Conservation (phyloP, 1,140 invertebrate species). For the Diabrotica undecimpunctata region DNA sequence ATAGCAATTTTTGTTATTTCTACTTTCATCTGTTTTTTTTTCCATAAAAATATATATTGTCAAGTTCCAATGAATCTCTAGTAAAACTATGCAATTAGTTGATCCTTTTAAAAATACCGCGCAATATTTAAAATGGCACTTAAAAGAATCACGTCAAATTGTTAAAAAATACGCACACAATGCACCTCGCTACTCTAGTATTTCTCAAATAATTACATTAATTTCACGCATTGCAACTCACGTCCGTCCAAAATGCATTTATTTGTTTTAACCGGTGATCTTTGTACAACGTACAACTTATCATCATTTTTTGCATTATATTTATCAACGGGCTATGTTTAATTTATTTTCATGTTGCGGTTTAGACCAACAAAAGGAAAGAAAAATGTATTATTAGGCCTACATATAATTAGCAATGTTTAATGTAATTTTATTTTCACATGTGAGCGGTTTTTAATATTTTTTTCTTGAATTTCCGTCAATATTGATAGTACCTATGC, state of each 20-base stretch:
- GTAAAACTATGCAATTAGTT: no score
- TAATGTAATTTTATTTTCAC: slow-evolving; percentile 1
- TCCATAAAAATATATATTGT: no score
- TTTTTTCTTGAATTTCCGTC: slow-evolving; percentile 3
- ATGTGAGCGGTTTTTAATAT: background rate
- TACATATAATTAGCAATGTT: background rate
- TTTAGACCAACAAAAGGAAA: background rate
- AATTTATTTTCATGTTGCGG: slow-evolving; percentile 1
- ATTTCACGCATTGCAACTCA: background rate
- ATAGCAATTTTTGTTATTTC: no score
- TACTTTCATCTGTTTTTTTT: no score
- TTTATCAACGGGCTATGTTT: slow-evolving; percentile 2
- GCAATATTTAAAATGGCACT: no score
- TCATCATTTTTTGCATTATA: slow-evolving; percentile 3
- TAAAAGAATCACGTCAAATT: no score
- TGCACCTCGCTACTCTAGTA: background rate
- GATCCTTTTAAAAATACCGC: no score
- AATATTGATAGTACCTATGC: background rate
- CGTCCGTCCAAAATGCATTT: background rate
- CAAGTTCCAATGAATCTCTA: no score
- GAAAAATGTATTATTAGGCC: background rate
- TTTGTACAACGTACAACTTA: background rate
- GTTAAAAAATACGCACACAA: background rate
- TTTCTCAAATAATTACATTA: background rate
- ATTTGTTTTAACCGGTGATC: slow-evolving; percentile 2